Evolutionary conservation across 1,140 invertebrate genomes (phyloP), one percentile per base, ranked within the genome.

Genomic region (Alviniconcha marisindica): DNA sequence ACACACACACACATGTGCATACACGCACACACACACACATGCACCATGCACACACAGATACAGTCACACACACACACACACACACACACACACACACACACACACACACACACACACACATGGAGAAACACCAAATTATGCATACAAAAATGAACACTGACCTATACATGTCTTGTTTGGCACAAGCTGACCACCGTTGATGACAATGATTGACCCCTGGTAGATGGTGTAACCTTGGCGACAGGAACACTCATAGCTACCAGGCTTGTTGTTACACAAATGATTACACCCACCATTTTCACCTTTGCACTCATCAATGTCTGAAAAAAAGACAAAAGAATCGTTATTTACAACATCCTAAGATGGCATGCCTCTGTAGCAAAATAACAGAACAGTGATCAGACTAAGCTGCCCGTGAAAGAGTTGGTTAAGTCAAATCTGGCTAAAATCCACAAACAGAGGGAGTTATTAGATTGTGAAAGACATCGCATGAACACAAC

Each of bases 231-330:
- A 87, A 14, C 87, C 88, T 24, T 51, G 15, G 18, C 33, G 44
- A 83, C 89, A 90, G 15, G 42, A 31, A 71, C 89, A 90, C 33
- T 38, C 28, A 51, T 81, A 86, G 48, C 83, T 81, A 14, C 88
- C 88, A 12, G 38, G 56, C 2, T 77, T 77, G 66, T 90, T 89
- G 76, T 79, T 51, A 82, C 89, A 90, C 14, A 15, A 56, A 10
- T 87, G 87, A 90, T 97, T 96, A 69, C 87, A 88, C 4, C 79
- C 85, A 42, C 84, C 85, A 54, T 84, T 88, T 24, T 83, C 77
- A 21, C 36, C 42, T 15, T 81, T 36, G 84, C 93, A 93, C 81
- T 93, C 93, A 84, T 93, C 88, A 51, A 92, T 91, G 84, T 93
- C 93, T 90, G 79, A 28, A 71, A 85, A 60, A 73, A 38, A 66